Conservation (phyloP, 2,797 vertebrate genomes). For the Xenentodon cancila region DNA sequence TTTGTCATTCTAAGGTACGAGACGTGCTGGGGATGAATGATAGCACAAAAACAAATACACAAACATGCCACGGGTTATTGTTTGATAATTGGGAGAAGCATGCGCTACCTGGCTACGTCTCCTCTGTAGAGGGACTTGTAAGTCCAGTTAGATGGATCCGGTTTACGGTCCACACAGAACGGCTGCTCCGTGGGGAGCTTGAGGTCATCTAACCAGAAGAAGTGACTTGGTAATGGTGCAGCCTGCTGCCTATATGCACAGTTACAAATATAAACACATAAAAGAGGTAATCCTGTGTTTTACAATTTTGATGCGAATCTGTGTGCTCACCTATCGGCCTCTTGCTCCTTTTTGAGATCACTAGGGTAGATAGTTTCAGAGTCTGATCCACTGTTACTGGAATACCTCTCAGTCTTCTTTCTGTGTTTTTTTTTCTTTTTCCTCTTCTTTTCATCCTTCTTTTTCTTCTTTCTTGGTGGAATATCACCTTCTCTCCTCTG, state of each 20-base stretch:
- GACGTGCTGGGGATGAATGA: background rate
- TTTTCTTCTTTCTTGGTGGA: conserved; percentile 78
- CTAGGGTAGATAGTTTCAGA: conserved; percentile 31
- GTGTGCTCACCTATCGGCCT: conserved; percentile 51
- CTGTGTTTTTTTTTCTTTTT: conserved; percentile 84
- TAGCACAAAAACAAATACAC: background rate
- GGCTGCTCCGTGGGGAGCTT: conserved; percentile 72
- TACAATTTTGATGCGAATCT: background rate
- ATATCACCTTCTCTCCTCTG: conserved; percentile 38
- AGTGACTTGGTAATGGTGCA: conserved; percentile 68
- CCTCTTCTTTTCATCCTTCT: conserved; percentile 86
- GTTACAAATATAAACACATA: conserved; percentile 8
- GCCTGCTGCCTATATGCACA: conserved; percentile 35
- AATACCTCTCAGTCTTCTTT: conserved; percentile 75
- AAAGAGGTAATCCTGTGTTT: background rate
- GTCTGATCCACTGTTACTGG: conserved; percentile 76
- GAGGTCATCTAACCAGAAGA: conserved; percentile 91
- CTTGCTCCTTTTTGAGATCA: conserved; percentile 55
- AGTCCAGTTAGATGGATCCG: conserved; percentile 93
- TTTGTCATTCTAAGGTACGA: too few relatives aligned
- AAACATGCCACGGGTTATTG: background rate
- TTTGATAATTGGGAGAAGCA: background rate
- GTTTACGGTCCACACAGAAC: conserved; percentile 90
- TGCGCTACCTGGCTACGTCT: conserved; percentile 89
- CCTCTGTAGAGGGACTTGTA: conserved; percentile 95